Conservation (phyloP, 2,888 invertebrate genomes). For the Thumatha senex region DNA sequence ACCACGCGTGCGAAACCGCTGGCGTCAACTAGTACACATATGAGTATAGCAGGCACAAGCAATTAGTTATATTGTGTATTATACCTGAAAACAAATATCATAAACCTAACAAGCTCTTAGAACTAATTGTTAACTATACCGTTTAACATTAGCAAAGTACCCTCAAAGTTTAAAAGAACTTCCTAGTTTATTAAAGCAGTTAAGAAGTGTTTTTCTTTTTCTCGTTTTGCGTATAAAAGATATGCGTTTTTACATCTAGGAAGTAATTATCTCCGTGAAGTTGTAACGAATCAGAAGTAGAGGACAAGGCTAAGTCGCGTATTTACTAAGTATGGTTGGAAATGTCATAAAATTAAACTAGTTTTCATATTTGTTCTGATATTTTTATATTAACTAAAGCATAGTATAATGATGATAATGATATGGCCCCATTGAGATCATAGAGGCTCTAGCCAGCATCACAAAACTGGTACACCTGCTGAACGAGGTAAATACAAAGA, state of each 20-base stretch:
- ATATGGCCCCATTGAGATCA: no score
- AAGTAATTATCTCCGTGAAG: slow-evolving; percentile 66
- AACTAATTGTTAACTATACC: slow-evolving; percentile 19
- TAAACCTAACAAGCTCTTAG: not conserved
- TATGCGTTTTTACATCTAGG: slow-evolving; percentile 62
- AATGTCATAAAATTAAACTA: not conserved
- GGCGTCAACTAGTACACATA: no score
- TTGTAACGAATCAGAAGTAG: slow-evolving; percentile 57
- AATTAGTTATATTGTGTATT: no score
- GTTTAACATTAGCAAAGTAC: slow-evolving; percentile 30
- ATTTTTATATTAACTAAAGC: no score
- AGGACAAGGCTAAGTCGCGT: slow-evolving; percentile 37
- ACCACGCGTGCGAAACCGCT: no score
- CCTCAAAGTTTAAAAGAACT: slow-evolving; percentile 20
- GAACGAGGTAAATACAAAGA: no score
- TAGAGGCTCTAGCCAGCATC: no score
- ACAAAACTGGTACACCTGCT: no score
- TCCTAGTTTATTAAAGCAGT: slow-evolving; percentile 39
- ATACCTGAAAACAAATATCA: not conserved
- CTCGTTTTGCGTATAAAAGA: slow-evolving; percentile 49
- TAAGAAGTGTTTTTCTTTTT: slow-evolving; percentile 39
- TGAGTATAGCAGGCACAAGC: no score
- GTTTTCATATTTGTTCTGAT: no score
- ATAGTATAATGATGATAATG: no score
- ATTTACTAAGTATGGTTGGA: slow-evolving; percentile 15